Evolutionary conservation across 1,140 invertebrate species (phyloP).

Genomic region (Cryptotermes secundus): DNA sequence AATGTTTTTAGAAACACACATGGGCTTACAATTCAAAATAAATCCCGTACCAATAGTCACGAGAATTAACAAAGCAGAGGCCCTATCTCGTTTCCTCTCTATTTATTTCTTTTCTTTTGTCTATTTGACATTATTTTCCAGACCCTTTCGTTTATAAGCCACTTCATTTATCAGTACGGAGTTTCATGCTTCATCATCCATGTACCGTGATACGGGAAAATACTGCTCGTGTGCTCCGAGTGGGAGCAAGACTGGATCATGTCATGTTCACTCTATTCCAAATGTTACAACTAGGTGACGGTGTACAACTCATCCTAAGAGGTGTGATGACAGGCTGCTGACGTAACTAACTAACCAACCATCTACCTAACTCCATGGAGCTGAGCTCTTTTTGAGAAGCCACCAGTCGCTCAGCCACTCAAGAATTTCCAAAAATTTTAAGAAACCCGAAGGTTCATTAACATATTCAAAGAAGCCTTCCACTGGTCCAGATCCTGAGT

Average conservation of each 20-base stretch:
- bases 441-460: too few relatives aligned
- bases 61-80: background rate
- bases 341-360: too few relatives aligned
- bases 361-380: too few relatives aligned
- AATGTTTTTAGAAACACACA: too few relatives aligned
- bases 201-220: background rate
- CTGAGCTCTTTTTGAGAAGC: too few relatives aligned
- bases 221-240: background rate
- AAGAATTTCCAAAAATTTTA: too few relatives aligned
- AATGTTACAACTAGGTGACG: too few relatives aligned
- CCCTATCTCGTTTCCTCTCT: background rate
- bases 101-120: background rate
- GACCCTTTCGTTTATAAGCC: background rate
- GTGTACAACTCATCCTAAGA: too few relatives aligned
- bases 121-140: background rate
- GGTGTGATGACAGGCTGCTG: too few relatives aligned
- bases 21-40: background rate
- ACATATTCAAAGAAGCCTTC: too few relatives aligned
- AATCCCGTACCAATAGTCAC: background rate
- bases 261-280: background rate
- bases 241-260: background rate
- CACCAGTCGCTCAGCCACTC: too few relatives aligned
- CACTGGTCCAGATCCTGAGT: too few relatives aligned
- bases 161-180: background rate
- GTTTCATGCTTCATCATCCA: slow-evolving; percentile 5